Conservation (phyloP, 2,113 vertebrate species). For the Orycteropus afer region DNA sequence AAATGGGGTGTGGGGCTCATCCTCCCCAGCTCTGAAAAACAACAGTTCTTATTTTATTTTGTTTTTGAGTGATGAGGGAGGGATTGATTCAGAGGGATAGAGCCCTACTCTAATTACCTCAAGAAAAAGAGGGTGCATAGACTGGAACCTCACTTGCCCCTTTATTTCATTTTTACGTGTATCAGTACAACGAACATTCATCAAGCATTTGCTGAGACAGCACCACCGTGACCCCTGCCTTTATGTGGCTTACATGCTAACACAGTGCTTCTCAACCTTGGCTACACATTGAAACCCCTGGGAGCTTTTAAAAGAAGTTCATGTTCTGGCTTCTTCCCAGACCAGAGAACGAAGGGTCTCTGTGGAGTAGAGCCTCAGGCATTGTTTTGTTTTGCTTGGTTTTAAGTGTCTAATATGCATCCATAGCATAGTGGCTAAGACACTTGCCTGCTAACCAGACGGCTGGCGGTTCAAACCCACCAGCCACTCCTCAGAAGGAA, state of each 20-base stretch:
- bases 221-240: rapidly evolving
- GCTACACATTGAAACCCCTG: background rate
- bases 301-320: background rate
- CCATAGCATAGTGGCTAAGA: too few relatives aligned
- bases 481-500: too few relatives aligned
- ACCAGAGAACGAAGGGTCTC: background rate
- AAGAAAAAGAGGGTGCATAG: background rate
- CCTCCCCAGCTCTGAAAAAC: background rate
- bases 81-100: background rate
- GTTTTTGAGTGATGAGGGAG: background rate
- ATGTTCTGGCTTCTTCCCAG: background rate
- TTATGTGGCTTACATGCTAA: background rate
- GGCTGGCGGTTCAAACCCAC: too few relatives aligned
- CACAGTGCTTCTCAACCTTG: too few relatives aligned
- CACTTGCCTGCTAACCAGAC: too few relatives aligned
- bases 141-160: background rate
- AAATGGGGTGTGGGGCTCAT: background rate
- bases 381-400: background rate
- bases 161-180: background rate
- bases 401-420: too few relatives aligned
- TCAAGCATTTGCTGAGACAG: background rate
- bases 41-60: background rate
- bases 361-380: background rate
- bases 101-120: background rate
- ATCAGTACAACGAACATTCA: too few relatives aligned